Conservation (phyloP, 92 coral and sea anemone species). For the Siderastrea radians region DNA sequence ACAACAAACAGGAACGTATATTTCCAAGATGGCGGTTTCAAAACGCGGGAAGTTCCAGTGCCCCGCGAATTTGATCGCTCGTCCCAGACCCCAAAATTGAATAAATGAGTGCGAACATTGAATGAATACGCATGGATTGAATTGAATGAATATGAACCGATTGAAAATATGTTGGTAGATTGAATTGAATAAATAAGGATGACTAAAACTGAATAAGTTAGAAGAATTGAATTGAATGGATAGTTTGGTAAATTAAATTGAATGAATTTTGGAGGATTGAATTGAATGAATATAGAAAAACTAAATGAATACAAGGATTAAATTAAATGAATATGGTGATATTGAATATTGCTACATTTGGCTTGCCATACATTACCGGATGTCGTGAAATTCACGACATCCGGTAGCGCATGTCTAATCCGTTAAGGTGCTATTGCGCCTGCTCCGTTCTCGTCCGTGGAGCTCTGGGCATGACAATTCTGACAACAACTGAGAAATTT, state of each 20-base stretch:
- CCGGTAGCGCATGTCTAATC: too few species aligned
- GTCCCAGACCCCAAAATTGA: background rate
- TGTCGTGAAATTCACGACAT: too few species aligned
- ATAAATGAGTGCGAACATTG: slow-evolving; percentile 4
- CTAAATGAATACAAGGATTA: background rate
- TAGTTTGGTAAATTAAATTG: slow-evolving; percentile 26
- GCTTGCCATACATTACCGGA: slow-evolving; percentile 43
- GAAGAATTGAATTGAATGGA: slow-evolving; percentile 28
- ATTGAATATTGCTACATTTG: slow-evolving; percentile 38
- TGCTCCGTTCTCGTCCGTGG: too few species aligned
- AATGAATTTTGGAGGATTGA: slow-evolving; percentile 26
- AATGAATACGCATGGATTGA: background rate
- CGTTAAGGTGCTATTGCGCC: too few species aligned
- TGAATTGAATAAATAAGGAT: background rate
- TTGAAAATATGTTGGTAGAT: background rate
- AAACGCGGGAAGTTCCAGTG: background rate
- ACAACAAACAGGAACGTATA: background rate
- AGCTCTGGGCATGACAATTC: too few species aligned
- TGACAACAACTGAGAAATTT: too few species aligned
- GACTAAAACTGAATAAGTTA: background rate
- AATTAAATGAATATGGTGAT: slow-evolving; percentile 45
- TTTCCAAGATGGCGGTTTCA: background rate
- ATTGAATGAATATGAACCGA: slow-evolving; percentile 22
- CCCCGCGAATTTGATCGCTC: background rate
- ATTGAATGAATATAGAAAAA: slow-evolving; percentile 6